Evolutionary conservation across 2,113 vertebrate genomes (phyloP), one percentile per base, ranked within the genome.

Genomic region (Mormoops blainvillei): DNA sequence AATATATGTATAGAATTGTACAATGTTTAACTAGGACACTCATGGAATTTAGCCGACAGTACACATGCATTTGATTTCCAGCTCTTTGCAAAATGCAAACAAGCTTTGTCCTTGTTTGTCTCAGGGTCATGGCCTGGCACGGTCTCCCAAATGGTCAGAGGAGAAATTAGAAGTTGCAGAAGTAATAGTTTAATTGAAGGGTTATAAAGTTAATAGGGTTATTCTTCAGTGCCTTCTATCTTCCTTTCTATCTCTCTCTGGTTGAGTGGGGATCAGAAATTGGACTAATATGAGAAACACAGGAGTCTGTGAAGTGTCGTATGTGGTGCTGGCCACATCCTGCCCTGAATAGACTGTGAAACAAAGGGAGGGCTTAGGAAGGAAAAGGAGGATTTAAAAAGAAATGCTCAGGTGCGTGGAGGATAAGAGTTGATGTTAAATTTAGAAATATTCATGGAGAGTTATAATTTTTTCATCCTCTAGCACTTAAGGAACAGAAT

Each of bases 261-360:
- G 12, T 93, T 97, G 80, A 96, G 61, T 93, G 89, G 97, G 82
- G 76, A 88, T 95, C 65, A 96, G 91, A 95, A 98, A 96, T 87
- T 93, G 94, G 93, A 97, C 95, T 90, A 97, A 98, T 97, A 98
- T 58, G 84, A 98, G 92, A 95, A 98, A 96, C 74, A 83, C 95
- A 80, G 96, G 87, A 97, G 74, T 97, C 97, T 98, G 76, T 91
- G 87, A 90, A 81, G 38, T 94, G 81, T 96, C 41, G 19, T 98
- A 20, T 93, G 91, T 97, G 98, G 96, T 91, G 63, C 67, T 97
- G 96, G 87, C 93, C 96, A 77, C 48, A 81, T 84, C 58, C 63
- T 81, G 77, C 67, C 91, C 68, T 85, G 95, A 91, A 83, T 52
- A 63, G 80, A 65, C 92, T 91, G 76, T 41, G 48, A 83, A 96